Evolutionary conservation across 2,797 vertebrate species (phyloP), one percentile per base, ranked within the genome.

Genomic region (Erpetoichthys calabaricus): DNA sequence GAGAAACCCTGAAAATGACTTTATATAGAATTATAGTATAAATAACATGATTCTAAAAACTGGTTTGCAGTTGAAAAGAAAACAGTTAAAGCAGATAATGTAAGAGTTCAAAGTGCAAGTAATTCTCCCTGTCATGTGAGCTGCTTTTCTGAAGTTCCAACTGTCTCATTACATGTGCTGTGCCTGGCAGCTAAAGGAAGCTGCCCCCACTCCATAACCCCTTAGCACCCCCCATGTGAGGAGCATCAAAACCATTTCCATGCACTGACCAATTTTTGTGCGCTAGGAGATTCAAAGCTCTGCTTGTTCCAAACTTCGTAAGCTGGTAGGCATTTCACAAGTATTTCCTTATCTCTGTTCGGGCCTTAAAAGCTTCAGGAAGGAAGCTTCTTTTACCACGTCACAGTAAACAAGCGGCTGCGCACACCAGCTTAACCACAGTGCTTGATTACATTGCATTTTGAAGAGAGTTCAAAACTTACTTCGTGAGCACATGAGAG

Each of bases 321-420:
- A 51, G 51, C 9, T 5, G 25, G 43, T 42, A 43, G 50, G 56
- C 56, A 6, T 58, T 47, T 56, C 44, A 46, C 9, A 68, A 78
- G 74, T 5, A 55, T 65, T 68, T 63, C 65, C 75, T 87, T 87
- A 89, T 87, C 86, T 80, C 73, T 67, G 73, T 52, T 73, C 65
- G 69, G 79, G 71, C 69, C 76, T 74, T 59, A 1, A 60, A 66
- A 80, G 74, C 72, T 72, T 76, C 81, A 83, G 86, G 86, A 89
- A 89, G 86, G 86, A 89, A 89, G 79, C 76, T 60, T 75, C 65
- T 65, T 70, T 80, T 77, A 79, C 79, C 80, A 79, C 81, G 76
- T 88, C 85, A 87, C 10, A 76, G 80, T 81, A 85, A 86, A 84
- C 77, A 78, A 69, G 69, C 70, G 73, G 72, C 78, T 61, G 75